A percentile compares a stretch with the other conserved stretches of the same genome.
phyloP scores from a whole-genome alignment of 2,888 invertebrate species.

The Hyposoter didymator region DNA sequence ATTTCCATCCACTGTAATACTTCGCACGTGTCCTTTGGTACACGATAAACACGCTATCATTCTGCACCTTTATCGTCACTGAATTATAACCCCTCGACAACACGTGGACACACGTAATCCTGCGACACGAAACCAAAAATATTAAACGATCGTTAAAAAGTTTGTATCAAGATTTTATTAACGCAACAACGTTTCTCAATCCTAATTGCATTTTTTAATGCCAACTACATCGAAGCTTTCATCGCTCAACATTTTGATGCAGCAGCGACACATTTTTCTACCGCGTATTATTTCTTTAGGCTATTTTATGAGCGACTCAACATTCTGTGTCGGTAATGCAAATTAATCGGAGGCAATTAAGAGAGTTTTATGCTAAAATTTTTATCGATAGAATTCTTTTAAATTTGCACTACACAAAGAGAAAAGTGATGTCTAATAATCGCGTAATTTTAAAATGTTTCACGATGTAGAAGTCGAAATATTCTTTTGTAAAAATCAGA shows the following conservation, averaged over 20 bases:
- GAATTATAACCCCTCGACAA: conserved; percentile 59
- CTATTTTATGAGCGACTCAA: no score
- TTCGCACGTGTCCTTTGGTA: conserved; percentile 61
- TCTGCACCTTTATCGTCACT: conserved; percentile 60
- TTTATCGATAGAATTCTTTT: no score
- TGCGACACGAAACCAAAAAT: conserved; percentile 47
- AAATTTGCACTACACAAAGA: no score
- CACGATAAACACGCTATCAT: conserved; percentile 66
- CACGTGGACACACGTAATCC: conserved; percentile 23
- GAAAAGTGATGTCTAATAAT: no score
- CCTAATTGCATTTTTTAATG: neutral
- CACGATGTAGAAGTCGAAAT: no score
- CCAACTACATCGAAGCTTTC: neutral
- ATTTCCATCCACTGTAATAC: conserved; percentile 23
- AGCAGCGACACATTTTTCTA: neutral
- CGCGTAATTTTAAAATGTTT: no score
- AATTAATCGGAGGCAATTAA: neutral
- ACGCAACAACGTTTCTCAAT: conserved; percentile 23
- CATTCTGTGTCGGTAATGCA: neutral
- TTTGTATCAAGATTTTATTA: conserved; percentile 43
- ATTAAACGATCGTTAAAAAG: conserved; percentile 37
- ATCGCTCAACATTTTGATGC: neutral
- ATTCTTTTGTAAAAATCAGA: no score
- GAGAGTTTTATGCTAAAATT: no score
- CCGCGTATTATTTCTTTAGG: no score